A percentile compares a stretch with the other conserved stretches of the same genome.
Conservation (phyloP, 2,888 invertebrate species). For the Psylliodes chrysocephalus region DNA sequence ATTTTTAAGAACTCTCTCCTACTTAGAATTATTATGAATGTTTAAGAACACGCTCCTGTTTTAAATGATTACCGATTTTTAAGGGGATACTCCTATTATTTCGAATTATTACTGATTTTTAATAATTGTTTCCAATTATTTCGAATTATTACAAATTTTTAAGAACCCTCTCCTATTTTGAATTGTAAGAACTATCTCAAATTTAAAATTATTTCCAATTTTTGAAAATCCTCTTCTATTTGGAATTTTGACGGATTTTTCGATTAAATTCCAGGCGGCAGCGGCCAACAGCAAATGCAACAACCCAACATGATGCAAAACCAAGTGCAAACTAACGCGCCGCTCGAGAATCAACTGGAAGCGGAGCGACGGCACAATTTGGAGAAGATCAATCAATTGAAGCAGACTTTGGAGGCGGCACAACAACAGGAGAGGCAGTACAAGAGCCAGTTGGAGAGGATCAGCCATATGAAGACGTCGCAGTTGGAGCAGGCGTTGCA, state of each 20-base stretch:
- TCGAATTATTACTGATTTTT: too few relatives aligned
- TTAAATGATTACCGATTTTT: too few relatives aligned
- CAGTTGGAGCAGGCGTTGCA: slow-evolving; percentile 74
- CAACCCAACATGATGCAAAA: slow-evolving; percentile 57
- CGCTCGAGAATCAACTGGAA: slow-evolving; percentile 71
- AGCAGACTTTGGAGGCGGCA: slow-evolving; percentile 82
- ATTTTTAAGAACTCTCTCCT: too few relatives aligned
- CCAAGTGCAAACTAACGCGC: slow-evolving; percentile 51
- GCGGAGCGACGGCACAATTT: slow-evolving; percentile 82
- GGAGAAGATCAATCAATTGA: slow-evolving; percentile 79
- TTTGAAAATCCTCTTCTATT: background rate
- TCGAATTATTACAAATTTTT: too few relatives aligned
- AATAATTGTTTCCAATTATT: too few relatives aligned
- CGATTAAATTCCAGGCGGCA: background rate
- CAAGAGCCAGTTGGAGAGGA: slow-evolving; percentile 80
- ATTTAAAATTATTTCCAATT: too few relatives aligned
- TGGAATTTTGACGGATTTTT: background rate
- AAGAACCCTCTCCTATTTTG: too few relatives aligned
- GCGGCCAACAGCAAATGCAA: slow-evolving; percentile 50
- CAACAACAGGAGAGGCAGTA: slow-evolving; percentile 83
- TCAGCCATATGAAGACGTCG: slow-evolving; percentile 71
- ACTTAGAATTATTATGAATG: too few relatives aligned
- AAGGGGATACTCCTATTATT: too few relatives aligned
- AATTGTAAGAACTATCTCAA: too few relatives aligned
- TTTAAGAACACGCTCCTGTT: too few relatives aligned